Conservation (phyloP, 2,797 vertebrate species). For the Aulostomus chinensis region DNA sequence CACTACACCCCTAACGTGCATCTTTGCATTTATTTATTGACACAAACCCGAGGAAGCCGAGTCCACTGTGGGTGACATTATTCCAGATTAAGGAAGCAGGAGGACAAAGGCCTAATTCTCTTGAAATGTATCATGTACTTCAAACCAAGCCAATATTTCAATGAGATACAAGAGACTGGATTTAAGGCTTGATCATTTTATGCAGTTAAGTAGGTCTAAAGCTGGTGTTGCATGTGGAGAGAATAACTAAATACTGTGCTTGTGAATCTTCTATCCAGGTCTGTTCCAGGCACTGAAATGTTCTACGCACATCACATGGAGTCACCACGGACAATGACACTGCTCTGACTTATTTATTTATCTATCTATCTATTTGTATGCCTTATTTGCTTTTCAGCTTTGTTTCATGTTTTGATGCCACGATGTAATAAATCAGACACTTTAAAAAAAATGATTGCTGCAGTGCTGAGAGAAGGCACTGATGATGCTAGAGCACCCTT, state of each 20-base stretch:
- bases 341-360: background rate
- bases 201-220: conserved; percentile 21
- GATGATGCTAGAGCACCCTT: conserved; percentile 70
- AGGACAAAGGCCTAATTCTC: too few relatives aligned
- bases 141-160: conserved; percentile 55
- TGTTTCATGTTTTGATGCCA: conserved; percentile 28
- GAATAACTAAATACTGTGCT: too few relatives aligned
- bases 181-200: conserved; percentile 28
- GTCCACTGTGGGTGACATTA: conserved; percentile 32
- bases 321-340: background rate
- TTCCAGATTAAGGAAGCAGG: conserved; percentile 26
- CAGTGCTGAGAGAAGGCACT: conserved; percentile 51
- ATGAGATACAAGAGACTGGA: conserved; percentile 24
- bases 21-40: background rate
- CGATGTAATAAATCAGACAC: conserved; percentile 32
- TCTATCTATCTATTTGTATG: too few relatives aligned
- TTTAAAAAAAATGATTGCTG: conserved; percentile 51
- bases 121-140: too few relatives aligned
- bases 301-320: too few relatives aligned
- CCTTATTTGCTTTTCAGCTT: conserved; percentile 35
- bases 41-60: too few relatives aligned
- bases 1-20: background rate
- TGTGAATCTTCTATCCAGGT: too few relatives aligned
- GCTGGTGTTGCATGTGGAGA: background rate
- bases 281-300: too few relatives aligned